Evolutionary conservation across 2,888 invertebrate species (phyloP), one percentile per base, ranked within the genome.

Genomic region (Agrilus mali): DNA sequence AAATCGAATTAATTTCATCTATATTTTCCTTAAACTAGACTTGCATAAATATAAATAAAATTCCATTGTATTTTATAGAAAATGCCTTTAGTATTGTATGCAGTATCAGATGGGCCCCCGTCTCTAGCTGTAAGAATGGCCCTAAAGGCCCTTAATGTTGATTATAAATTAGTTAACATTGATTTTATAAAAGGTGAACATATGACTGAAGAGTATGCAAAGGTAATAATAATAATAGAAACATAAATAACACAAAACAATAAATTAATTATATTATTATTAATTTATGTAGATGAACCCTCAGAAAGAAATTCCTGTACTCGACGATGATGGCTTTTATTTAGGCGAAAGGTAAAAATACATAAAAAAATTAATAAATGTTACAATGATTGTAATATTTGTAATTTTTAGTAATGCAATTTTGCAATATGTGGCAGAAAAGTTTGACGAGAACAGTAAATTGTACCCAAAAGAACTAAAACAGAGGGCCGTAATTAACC

Each of bases 251-350:
- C 12, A 33, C n/a, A 15, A 31, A 38, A 32, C 3, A 20, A 4
- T 14, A 35, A 16, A 42, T 3, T 22, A 20, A 20, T 7, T 10
- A 27, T n/a, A 27, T 27, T 27, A 8, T 10, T 6, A 4, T 33
- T 57, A n/a, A 54, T 52, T 55, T 56, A 67, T 70, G 40, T 64
- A 83, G 82, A 71, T 80, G 68, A 84, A 84, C 64, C 84, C 84
- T 1, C 84, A 84, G 64, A 82, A 81, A 59, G 84, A 85, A 63
- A 82, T 85, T 56, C 81, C 86, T 1, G 79, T 82, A 2, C 60
- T 90, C 43, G 82, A 86, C 49, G 89, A 90, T 57, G 74, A 82
- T 55, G 86, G 86, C 16, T 83, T 88, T 59, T 73, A 71, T 51
- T 65, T 90, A 41, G 76, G 86, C 52, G 89, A 89, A 67, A 87